Percentiles rank a stretch among this genome's conserved stretches.
Conservation (phyloP, 2,113 vertebrate species). For the Indicator indicator region DNA sequence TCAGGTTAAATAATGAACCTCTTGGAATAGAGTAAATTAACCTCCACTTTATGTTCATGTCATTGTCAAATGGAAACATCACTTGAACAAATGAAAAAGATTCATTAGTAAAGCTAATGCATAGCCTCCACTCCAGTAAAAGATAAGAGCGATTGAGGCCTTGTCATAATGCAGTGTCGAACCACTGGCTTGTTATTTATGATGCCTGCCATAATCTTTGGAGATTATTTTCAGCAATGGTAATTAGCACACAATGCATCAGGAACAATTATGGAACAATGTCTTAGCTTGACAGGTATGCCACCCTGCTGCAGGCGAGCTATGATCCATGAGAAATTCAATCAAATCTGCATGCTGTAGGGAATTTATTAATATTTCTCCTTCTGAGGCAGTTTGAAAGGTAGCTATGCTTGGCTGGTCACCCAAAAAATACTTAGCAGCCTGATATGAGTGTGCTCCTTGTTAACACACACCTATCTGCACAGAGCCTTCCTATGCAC, state of each 20-base stretch:
- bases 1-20: slow-evolving; percentile 87
- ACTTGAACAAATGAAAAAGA: slow-evolving; percentile 82
- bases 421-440: slow-evolving; percentile 70
- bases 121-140: slow-evolving; percentile 73
- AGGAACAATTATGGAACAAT: slow-evolving; percentile 76
- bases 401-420: slow-evolving; percentile 61
- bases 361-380: slow-evolving; percentile 78
- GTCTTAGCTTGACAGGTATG: slow-evolving; percentile 75
- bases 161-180: slow-evolving; percentile 76
- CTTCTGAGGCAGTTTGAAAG: slow-evolving; percentile 69
- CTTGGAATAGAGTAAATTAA: slow-evolving; percentile 83
- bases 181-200: slow-evolving; percentile 79
- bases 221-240: slow-evolving; percentile 82
- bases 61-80: slow-evolving; percentile 87
- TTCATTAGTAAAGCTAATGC: slow-evolving; percentile 84
- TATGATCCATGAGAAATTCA: slow-evolving; percentile 76
- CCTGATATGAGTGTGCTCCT: slow-evolving; percentile 31
- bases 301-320: slow-evolving; percentile 65
- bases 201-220: slow-evolving; percentile 83
- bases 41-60: slow-evolving; percentile 85
- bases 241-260: slow-evolving; percentile 82
- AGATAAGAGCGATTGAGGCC: slow-evolving; percentile 80
- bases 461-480: slow-evolving; percentile 59
- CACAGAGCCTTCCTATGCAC: slow-evolving; percentile 59
- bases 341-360: slow-evolving; percentile 70